A percentile compares a stretch with the other conserved stretches of the same genome.
phyloP scores from a whole-genome alignment of 2,113 vertebrate species.

The Oreochromis niloticus region DNA sequence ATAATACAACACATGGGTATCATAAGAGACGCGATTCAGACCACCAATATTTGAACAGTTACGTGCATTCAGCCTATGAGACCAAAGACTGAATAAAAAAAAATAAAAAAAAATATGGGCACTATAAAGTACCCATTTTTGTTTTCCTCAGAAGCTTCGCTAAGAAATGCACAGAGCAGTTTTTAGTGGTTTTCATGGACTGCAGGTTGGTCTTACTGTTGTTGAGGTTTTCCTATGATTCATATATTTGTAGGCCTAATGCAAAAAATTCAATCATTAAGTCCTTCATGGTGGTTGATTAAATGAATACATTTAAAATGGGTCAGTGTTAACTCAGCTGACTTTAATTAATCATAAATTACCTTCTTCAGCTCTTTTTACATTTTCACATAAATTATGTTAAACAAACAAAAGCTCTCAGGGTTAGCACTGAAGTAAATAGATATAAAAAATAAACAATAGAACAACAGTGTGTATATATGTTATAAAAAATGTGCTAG shows the following conservation, averaged over 20 bases:
- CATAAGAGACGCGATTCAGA: background rate
- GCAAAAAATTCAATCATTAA: background rate
- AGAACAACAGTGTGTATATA: background rate
- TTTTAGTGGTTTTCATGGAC: background rate
- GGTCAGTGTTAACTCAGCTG: background rate
- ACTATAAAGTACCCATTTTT: background rate
- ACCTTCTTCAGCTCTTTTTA: background rate
- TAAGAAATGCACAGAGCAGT: rapidly evolving
- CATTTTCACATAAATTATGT: background rate
- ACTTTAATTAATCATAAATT: background rate
- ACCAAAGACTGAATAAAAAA: background rate
- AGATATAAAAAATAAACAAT: background rate
- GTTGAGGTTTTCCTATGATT: background rate
- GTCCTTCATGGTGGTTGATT: background rate
- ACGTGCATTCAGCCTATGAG: background rate
- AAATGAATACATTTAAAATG: background rate
- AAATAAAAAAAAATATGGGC: background rate
- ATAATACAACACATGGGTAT: background rate
- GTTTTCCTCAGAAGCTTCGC: background rate
- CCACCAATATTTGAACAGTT: background rate
- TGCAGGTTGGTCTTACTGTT: background rate
- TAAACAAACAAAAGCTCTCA: background rate
- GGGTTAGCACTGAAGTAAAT: background rate
- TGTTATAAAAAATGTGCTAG: background rate
- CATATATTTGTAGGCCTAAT: background rate